Evolutionary conservation across 2,113 vertebrate genomes (phyloP).

Genomic region (Paramisgurnus dabryanus): DNA sequence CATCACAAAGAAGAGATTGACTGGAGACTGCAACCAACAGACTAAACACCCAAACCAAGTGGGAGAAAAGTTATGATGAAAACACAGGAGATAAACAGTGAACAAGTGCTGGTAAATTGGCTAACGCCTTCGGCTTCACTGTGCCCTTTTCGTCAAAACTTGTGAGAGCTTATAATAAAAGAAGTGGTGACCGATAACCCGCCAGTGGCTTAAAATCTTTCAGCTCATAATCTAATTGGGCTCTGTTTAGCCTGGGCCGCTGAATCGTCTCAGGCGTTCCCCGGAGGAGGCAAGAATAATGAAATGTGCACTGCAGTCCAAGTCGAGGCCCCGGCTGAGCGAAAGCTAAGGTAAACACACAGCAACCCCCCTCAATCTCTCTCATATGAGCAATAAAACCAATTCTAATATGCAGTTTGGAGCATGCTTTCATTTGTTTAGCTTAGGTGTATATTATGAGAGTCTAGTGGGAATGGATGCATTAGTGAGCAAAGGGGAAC

Average conservation of each 20-base stretch:
- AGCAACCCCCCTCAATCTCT: conserved; percentile 44
- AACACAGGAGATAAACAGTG: background rate
- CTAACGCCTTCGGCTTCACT: conserved; percentile 52
- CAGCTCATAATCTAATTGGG: conserved; percentile 68
- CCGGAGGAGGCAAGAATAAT: conserved; percentile 67
- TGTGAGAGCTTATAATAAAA: conserved; percentile 68
- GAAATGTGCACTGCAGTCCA: conserved; percentile 69
- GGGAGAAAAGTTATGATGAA: conserved; percentile 33
- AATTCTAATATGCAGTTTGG: conserved; percentile 53
- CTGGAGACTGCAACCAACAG: background rate
- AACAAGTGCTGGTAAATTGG: conserved; percentile 54
- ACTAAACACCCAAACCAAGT: background rate
- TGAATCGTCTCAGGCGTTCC: conserved; percentile 55
- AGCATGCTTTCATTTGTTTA: conserved; percentile 51
- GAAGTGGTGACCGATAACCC: conserved; percentile 74
- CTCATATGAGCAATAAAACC: conserved; percentile 64
- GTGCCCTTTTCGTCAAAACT: conserved; percentile 57
- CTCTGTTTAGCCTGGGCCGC: conserved; percentile 52
- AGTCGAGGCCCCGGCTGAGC: conserved; percentile 47
- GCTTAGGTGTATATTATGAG: conserved; percentile 57
- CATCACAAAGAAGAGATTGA: background rate
- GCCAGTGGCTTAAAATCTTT: conserved; percentile 64
- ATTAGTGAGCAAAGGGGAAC: conserved; percentile 46
- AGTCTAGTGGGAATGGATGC: conserved; percentile 60
- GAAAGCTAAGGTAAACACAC: conserved; percentile 63